Evolutionary conservation across 2,888 invertebrate genomes (phyloP).

Genomic region (Caenorhabditis afra): DNA sequence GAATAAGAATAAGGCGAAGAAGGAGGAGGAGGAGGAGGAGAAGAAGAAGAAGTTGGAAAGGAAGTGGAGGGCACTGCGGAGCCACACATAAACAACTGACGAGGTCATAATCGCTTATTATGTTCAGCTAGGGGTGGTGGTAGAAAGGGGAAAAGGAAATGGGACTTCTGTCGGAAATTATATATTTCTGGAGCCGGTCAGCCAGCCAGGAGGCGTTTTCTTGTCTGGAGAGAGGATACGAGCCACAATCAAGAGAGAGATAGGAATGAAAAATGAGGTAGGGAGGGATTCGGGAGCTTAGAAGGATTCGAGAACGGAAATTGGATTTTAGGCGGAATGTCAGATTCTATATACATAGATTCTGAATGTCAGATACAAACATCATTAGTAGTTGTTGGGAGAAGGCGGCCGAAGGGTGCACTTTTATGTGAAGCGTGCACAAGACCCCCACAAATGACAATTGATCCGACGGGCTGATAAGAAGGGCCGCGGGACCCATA

Average conservation of each 20-base stretch:
- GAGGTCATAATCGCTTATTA: slow-evolving; percentile 60
- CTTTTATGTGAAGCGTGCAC: slow-evolving; percentile 50
- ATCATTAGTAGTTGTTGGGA: neutral
- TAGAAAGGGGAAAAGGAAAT: slow-evolving; percentile 1
- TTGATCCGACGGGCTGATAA: slow-evolving; percentile 57
- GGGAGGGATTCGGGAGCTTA: no score
- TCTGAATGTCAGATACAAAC: no score
- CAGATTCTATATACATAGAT: no score
- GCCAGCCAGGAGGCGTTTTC: no score
- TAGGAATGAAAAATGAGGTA: no score
- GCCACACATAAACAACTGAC: slow-evolving; percentile 58
- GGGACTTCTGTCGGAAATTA: slow-evolving; percentile 1
- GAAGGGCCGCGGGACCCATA: slow-evolving; percentile 49
- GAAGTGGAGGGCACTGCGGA: slow-evolving; percentile 44
- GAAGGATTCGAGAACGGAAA: no score
- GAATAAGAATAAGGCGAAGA: slow-evolving; percentile 18
- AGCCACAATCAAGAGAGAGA: neutral
- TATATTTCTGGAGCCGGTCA: no score
- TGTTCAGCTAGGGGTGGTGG: slow-evolving; percentile 28
- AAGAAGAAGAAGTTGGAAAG: slow-evolving; percentile 43
- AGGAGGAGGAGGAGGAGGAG: slow-evolving; percentile 40
- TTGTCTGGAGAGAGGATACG: no score
- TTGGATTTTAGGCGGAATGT: no score
- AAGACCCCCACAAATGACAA: slow-evolving; percentile 31
- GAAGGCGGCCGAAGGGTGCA: slow-evolving; percentile 29